Conservation (phyloP, 2,888 invertebrate genomes). For the Pocota personata region DNA sequence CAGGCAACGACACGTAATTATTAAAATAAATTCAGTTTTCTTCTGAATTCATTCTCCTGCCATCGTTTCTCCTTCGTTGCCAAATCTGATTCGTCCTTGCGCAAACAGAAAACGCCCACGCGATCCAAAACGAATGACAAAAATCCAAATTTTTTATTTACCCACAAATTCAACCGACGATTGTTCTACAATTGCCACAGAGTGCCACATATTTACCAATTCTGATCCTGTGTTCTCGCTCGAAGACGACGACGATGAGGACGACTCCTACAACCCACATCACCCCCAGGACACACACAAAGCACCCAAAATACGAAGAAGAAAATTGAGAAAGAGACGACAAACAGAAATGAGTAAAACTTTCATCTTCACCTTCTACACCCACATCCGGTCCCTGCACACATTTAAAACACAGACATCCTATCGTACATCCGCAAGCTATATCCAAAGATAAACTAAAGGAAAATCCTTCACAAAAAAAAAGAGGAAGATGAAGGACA, state of each 20-base stretch:
- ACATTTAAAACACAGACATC: slow-evolving; percentile 40
- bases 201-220: slow-evolving; percentile 15
- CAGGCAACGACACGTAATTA: no score
- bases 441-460: slow-evolving; percentile 10
- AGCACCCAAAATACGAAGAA: slow-evolving; percentile 28
- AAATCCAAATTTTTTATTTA: slow-evolving; percentile 54
- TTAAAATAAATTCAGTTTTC: no score
- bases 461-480: slow-evolving; percentile 22
- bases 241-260: neutral
- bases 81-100: slow-evolving; percentile 59
- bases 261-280: slow-evolving; percentile 37
- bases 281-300: slow-evolving; percentile 4
- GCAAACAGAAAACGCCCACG: slow-evolving; percentile 56
- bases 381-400: slow-evolving; percentile 26
- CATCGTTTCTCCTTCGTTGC: neutral
- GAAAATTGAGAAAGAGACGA: slow-evolving; percentile 54
- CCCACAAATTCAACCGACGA: slow-evolving; percentile 43
- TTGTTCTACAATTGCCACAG: slow-evolving; percentile 51
- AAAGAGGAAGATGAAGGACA: neutral
- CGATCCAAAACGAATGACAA: slow-evolving; percentile 56
- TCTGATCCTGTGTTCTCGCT: neutral
- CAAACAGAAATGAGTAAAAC: slow-evolving; percentile 55
- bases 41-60: neutral
- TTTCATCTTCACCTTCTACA: slow-evolving; percentile 25
- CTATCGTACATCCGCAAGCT: slow-evolving; percentile 24